Base-by-base conservation (phyloP, 2,888 invertebrate species). In the Plebejus argus region DNA sequence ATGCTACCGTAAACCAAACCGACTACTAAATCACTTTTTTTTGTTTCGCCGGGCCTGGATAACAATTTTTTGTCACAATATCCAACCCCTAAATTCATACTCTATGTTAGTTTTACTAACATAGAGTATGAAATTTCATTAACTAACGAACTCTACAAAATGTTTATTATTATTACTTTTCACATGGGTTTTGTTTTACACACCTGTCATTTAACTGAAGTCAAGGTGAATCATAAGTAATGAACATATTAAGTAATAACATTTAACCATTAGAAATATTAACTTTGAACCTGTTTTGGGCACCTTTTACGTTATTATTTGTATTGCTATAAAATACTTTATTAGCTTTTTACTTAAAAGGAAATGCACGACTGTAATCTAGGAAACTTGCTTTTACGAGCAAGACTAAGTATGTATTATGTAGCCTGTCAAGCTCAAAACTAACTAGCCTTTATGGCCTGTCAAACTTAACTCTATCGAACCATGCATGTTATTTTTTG, bases 201-300 rank as follows among this genome's bases (percentile, higher is more conserved):
- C 58, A 58, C 28, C n/a, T n/a, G n/a, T n/a, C 8, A 61, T 3
- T 61, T 61, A 61, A 58, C 23, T 4, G 4, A 23, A 23, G 61
- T 61, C 23, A 61, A 61, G 61, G 61, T 61, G 61, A 61, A 61
- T 61, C 61, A 10, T 61, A 61, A 61, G 61, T 61, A 4, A 61
- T 61, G 23, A 23, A 61, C 61, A 61, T 23, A 61, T 61, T 61
- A 61, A 61, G 61, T 61, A 61, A 61, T 61, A 61, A 20, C 61
- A 10, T 61, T 23, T 61, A 23, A 12, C 23, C 61, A 61, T 61
- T 12, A 61, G 23, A 61, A 23, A 12, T 61, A 23, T 20, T 61
- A 61, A 61, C 20, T 61, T 61, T 20, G 20, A 23, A 61, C 61
- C 23, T 61, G 61, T 61, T 58, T 23, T 23, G 61, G 61, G 12